phyloP scores from a whole-genome alignment of 2,113 vertebrate genomes.

The Myotis davidii region DNA sequence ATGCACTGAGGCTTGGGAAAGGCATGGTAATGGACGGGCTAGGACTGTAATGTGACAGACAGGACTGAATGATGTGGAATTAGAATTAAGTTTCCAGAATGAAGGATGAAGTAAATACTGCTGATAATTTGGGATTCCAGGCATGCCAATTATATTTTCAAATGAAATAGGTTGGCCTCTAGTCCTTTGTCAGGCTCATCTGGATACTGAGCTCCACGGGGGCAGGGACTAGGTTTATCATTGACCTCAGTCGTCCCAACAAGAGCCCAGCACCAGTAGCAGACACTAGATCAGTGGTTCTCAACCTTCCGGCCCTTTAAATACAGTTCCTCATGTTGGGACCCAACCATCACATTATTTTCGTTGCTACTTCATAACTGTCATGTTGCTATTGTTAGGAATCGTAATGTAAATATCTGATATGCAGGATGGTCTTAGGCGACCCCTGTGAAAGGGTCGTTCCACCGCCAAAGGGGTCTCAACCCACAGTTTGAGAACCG shows the following conservation, averaged over 20 bases:
- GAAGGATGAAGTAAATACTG: not conserved
- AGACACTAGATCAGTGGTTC: not conserved
- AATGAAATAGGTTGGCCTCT: not conserved
- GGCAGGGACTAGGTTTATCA: not conserved
- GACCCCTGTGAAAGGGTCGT: no score
- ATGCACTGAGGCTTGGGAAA: not conserved
- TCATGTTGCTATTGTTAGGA: no score
- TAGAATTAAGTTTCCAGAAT: not conserved
- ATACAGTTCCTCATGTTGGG: no score
- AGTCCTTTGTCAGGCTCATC: not conserved
- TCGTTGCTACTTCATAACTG: no score
- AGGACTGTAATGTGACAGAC: not conserved
- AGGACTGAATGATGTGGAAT: not conserved
- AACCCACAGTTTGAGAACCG: no score
- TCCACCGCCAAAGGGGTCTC: no score
- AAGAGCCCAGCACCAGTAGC: not conserved
- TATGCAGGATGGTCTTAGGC: no score
- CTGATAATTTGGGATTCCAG: not conserved
- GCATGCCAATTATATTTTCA: not conserved
- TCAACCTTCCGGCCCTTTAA: no score
- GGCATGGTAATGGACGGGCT: not conserved
- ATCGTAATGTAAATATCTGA: no score
- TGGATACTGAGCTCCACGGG: not conserved
- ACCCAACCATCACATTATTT: no score
- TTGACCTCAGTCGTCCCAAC: not conserved